phyloP scores from a whole-genome alignment of 2,888 invertebrate species.

The Pheosia tremula region DNA sequence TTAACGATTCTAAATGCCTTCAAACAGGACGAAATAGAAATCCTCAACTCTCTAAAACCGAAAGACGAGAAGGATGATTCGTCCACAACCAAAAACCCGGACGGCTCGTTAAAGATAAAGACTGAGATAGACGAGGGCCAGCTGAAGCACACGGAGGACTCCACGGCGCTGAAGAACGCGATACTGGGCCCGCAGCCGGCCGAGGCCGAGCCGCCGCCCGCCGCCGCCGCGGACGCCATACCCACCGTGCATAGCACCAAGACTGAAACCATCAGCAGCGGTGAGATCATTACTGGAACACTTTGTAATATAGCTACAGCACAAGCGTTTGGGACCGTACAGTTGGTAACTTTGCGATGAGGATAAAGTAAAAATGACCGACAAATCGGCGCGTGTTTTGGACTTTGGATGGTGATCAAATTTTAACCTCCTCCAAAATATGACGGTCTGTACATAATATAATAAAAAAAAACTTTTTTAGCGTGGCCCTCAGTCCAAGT shows the following conservation, averaged over 20 bases:
- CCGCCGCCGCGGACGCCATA: constrained; percentile 52
- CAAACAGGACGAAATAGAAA: constrained; percentile 87
- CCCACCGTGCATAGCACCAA: constrained; percentile 66
- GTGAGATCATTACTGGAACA: constrained; percentile 35
- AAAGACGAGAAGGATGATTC: constrained; percentile 85
- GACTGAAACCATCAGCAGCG: constrained; percentile 63
- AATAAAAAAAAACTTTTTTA: too few relatives aligned
- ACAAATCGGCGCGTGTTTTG: too few relatives aligned
- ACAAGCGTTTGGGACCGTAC: too few relatives aligned
- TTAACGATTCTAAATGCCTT: neutral
- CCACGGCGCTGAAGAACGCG: constrained; percentile 75
- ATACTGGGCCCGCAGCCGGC: constrained; percentile 72
- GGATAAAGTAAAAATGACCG: too few relatives aligned
- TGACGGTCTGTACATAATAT: too few relatives aligned
- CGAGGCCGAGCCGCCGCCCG: constrained; percentile 54
- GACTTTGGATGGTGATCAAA: too few relatives aligned
- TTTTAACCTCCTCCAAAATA: too few relatives aligned
- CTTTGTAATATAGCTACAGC: too few relatives aligned
- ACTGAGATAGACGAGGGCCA: constrained; percentile 64
- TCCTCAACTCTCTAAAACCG: constrained; percentile 87
- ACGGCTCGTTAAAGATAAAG: constrained; percentile 59
- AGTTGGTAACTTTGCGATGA: too few relatives aligned
- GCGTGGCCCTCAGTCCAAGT: too few relatives aligned
- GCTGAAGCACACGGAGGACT: constrained; percentile 75
- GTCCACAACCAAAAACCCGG: constrained; percentile 33